Base-by-base conservation (phyloP, 2,113 vertebrate species). In the Spizaetus ornatus region DNA sequence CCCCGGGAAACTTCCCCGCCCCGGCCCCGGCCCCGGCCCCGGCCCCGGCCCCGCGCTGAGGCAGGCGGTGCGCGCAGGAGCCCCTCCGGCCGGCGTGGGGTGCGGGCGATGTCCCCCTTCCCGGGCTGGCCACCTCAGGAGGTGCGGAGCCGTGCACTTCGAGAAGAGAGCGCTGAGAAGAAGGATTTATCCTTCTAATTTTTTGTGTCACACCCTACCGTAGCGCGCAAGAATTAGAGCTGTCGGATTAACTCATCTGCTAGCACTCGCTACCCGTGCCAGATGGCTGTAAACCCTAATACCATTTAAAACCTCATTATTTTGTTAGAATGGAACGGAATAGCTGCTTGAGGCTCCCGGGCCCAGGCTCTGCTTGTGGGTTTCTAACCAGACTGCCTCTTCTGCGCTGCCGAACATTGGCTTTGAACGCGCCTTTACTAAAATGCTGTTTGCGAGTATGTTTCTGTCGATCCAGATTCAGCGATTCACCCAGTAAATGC, bases 331-430 rank as follows among this genome's bases (percentile, higher is more conserved):
- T 43, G 69, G 38, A 81, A 32, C 65, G 43, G 72, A 47, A 16
- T 4, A 47, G 21, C 32, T 25, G 15, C 58, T 56, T 23, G 42
- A 78, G 62, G 43, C 53, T 52, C 32, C 34, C 9, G 1, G 52
- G 52, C 14, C 34, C 31, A 8, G 58, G 25, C 26, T 76, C 59
- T 50, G 12, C 78, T n/a, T 27, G 26, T 3, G 2, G 10, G 1
- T 61, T 80, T 71, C 62, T 59, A 38, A 32, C 4, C 25, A n/a
- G 16, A 9, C 20, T 48, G 38, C 31, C 26, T 19, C 29, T 34
- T 86, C 36, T 22, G 26, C 1, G 0, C 27, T 6, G 8, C 34
- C 3, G 0, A 6, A 2, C 18, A 0, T 2, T 1, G 13, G 43
- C 47, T 78, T 47, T 6, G 29, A 71, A 26, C 1, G 0, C 3